Percentiles rank a stretch among this genome's conserved stretches.
phyloP scores from a whole-genome alignment of 2,797 vertebrate species.

The Falco concolor region DNA sequence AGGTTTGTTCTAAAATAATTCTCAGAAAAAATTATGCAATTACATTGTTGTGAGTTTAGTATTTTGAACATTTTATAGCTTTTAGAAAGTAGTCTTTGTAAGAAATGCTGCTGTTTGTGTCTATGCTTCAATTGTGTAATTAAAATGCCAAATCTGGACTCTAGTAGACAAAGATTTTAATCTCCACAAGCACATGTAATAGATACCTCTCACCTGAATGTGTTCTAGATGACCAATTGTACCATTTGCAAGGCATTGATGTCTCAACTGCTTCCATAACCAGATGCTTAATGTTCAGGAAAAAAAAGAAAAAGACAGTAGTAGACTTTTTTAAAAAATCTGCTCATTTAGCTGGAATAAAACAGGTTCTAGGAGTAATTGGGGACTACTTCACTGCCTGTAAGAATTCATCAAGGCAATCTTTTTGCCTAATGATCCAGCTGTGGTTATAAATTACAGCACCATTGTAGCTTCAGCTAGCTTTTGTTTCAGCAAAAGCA shows the following conservation, averaged over 20 bases:
- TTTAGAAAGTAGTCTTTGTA: neutral
- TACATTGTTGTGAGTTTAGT: neutral
- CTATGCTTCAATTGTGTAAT: neutral
- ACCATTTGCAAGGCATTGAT: constrained; percentile 6
- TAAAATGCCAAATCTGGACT: neutral
- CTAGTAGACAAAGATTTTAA: neutral
- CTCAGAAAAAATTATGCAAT: neutral
- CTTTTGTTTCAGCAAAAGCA: constrained; percentile 1
- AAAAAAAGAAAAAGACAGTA: neutral
- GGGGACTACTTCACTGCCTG: constrained; percentile 34
- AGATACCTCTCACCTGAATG: neutral
- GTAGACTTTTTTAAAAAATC: neutral
- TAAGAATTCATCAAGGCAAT: constrained; percentile 51
- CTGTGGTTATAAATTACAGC: constrained; percentile 9
- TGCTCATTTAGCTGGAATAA: constrained; percentile 45
- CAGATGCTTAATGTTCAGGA: constrained; percentile 55
- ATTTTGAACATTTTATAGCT: neutral
- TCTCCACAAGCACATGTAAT: neutral
- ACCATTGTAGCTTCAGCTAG: neutral
- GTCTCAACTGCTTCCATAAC: constrained; percentile 14
- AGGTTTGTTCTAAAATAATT: neutral
- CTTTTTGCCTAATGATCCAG: constrained; percentile 57
- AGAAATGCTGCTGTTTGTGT: neutral
- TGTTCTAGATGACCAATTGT: constrained; percentile 20
- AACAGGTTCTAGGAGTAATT: constrained; percentile 50